Percentiles rank a stretch among this genome's conserved stretches.
These are phyloP conservation scores for Saimiri boliviensis DNA, from an alignment of 2,113 vertebrate genomes.

Conservation along the genomic window DNA sequence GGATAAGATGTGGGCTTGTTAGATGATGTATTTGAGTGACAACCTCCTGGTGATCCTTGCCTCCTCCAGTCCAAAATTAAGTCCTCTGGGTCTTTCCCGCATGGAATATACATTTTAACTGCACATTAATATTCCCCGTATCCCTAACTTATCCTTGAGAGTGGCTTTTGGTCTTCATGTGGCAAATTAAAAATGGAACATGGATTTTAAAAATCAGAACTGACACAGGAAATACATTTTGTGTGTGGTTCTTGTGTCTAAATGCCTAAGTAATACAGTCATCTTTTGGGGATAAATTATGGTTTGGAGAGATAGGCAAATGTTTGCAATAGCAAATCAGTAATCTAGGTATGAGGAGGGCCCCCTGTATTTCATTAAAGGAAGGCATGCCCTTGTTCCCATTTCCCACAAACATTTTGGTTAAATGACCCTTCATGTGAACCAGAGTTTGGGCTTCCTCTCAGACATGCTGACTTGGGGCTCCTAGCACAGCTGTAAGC, in stretches of 20 bases:
- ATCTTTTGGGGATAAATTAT: conserved; percentile 44
- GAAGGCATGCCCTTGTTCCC: not conserved
- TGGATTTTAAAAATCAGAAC: conserved; percentile 36
- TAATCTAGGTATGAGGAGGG: not conserved
- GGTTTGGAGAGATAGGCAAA: conserved; percentile 53
- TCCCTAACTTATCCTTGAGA: conserved; percentile 14
- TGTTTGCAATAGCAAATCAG: conserved; percentile 34
- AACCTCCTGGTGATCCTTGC: conserved; percentile 17
- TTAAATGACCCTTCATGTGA: not conserved
- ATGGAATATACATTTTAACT: not conserved
- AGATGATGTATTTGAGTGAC: not conserved
- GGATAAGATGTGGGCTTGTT: not conserved
- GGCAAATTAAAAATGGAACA: conserved; percentile 14
- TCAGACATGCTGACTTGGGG: conserved; percentile 8
- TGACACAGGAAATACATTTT: conserved; percentile 33
- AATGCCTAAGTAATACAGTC: conserved; percentile 31
- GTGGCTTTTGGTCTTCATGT: not conserved
- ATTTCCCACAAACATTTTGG: conserved; percentile 29
- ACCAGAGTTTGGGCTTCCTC: conserved; percentile 40
- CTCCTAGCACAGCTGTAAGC: conserved; percentile 65
- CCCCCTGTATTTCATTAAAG: not conserved
- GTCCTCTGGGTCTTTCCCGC: not conserved
- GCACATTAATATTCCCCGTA: not conserved
- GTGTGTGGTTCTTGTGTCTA: conserved; percentile 22
- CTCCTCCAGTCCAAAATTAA: not conserved